Base-by-base conservation (phyloP, 2,797 vertebrate species). In the Mus minutoides region DNA sequence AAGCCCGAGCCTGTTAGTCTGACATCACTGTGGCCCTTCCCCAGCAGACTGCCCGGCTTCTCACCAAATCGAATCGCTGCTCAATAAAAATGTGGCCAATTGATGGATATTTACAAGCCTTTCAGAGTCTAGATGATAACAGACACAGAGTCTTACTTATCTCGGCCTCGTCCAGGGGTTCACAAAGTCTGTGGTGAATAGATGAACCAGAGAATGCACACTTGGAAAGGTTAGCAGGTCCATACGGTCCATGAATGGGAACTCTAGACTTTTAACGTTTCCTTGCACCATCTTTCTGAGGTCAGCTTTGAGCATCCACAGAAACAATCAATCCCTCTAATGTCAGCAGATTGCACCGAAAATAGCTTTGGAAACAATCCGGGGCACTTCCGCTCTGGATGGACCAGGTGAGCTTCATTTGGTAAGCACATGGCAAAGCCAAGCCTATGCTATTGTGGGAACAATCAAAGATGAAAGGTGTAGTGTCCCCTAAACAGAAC, bases 381-480 rank as follows among this genome's bases (percentile, higher is more conserved):
- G 43, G 24, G 1, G 31, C 19, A 21, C 46, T 75, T 82, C 37
- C 60, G 40, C 31, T 76, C n/a, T 37, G 64, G 83, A 86, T 52
- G 46, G 46, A 69, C 31, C 52, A 6, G 37, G 14, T 19, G 52
- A 37, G 31, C 5, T 12, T 78, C 91, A 77, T 37, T 4, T 34
- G 37, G 75, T 49, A 82, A 92, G 34, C 49, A 92, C 76, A 77
- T 76, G 40, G 40, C 88, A 86, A 88, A 96, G 78, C 7, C 87
- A 83, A 93, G 34, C 49, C 90, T 78, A 92, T 90, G 76, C 76
- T 96, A 78, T 86, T 96, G 82, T 92, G 94, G 90, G 62, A 94
- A 97, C 90, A 97, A 95, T 49, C 29, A 2, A 52, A 94, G 78
- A 97, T 96, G 94, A 96, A 96, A 98, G 88, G 62, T 43, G 8